Base-by-base conservation (phyloP, 2,888 invertebrate species). In the Caenorhabditis sp. region DNA sequence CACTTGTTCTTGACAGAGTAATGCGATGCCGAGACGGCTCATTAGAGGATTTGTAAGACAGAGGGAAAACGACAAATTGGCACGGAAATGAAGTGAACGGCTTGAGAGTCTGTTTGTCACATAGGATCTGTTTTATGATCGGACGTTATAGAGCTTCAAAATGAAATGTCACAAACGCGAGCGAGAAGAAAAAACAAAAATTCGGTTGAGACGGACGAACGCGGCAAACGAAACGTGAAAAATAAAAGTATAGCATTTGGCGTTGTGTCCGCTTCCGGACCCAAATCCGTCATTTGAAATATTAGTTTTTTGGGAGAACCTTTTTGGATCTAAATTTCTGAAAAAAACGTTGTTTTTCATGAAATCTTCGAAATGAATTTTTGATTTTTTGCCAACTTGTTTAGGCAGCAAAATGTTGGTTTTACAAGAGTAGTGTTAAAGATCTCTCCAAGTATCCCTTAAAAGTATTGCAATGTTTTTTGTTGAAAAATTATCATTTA, bases 1-100 rank as follows among this genome's bases (percentile, higher is more conserved):
- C 76, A 76, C 76, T 76, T 76, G 76, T 76, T 76, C 76, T 67
- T 67, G 67, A 61, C 76, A 40, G 53, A 76, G 76, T 76, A 76
- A 76, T 76, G 76, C 28, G 70, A 70, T 61, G 70, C 70, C 56
- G 74, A 76, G 67, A 67, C 60, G 60, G 76, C 67, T 76, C 76
- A 76, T 76, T 76, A 76, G 76, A 76, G 67, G 51, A 74, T 74
- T 74, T 65, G 28, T 15, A 44, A 50, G 28, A 24, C 53, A 50
- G 61, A 35, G 50, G 26, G 56, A 35, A 65, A 65, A 65, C 58
- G 65, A 55, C 67, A 76, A 76, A 76, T 76, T 76, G 67, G 9
- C 60, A 15, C 28, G 67, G n/a, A 72, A 64, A 64, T 64, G 62
- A 58, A 56, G 56, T 64, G 56, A 72, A 72, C 72, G 50, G 55